Conservation (phyloP, 2,888 invertebrate species). For the Adineta ricciae region DNA sequence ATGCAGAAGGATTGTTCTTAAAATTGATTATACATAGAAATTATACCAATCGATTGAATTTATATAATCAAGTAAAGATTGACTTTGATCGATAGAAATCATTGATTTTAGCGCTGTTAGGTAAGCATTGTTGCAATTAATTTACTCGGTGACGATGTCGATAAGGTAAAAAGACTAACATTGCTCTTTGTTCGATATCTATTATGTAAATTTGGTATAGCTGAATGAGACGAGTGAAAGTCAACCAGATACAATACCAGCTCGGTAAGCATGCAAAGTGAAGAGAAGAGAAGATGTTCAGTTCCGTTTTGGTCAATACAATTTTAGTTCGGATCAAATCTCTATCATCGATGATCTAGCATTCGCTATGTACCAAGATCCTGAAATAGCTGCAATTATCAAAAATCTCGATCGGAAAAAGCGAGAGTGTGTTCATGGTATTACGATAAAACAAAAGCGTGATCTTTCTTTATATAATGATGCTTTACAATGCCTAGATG, state of each 20-base stretch:
- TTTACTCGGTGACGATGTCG: constrained; percentile 60
- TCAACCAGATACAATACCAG: not conserved
- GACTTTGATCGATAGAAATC: constrained; percentile 57
- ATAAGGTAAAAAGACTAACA: constrained; percentile 36
- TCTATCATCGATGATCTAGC: constrained; percentile 84
- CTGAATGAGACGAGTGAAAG: not conserved
- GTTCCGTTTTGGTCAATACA: no score
- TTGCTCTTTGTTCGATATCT: no score
- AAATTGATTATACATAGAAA: constrained; percentile 74
- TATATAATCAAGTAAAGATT: constrained; percentile 65
- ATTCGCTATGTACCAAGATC: constrained; percentile 91
- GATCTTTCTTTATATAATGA: not conserved
- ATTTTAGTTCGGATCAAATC: constrained; percentile 50
- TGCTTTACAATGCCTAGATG: constrained; percentile 58
- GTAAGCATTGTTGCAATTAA: constrained; percentile 81
- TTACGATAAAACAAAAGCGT: constrained; percentile 37
- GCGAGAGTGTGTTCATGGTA: constrained; percentile 72
- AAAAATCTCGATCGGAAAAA: constrained; percentile 76
- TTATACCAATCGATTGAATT: constrained; percentile 69
- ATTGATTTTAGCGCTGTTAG: constrained; percentile 54
- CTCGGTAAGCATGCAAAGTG: not conserved
- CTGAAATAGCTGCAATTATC: constrained; percentile 74
- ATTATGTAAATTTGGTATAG: constrained; percentile 26
- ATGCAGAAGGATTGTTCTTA: constrained; percentile 64
- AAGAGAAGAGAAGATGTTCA: no score